phyloP scores from a whole-genome alignment of 2,888 invertebrate genomes.

The Horisme vitalbata region DNA sequence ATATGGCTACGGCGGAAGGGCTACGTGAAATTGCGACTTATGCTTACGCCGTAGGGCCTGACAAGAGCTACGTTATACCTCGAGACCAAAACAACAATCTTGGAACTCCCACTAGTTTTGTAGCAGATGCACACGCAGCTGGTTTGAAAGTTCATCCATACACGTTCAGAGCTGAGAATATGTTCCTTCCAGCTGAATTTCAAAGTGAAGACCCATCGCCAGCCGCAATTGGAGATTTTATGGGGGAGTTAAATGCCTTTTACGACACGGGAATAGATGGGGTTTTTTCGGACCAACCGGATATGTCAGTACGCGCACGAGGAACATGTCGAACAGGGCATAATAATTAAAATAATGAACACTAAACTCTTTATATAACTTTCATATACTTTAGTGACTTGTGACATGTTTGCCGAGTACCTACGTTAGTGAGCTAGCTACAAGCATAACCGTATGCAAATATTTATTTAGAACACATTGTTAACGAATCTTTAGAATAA shows the following conservation, averaged over 20 bases:
- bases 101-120: slow-evolving; percentile 57
- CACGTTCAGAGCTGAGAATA: slow-evolving; percentile 70
- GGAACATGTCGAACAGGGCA: slow-evolving; percentile 33
- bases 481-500: no score
- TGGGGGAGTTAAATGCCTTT: slow-evolving; percentile 58
- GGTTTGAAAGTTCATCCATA: slow-evolving; percentile 72
- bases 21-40: slow-evolving; percentile 65
- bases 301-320: slow-evolving; percentile 54
- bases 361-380: slow-evolving; percentile 6
- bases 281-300: slow-evolving; percentile 69
- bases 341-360: background rate
- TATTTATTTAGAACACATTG: no score
- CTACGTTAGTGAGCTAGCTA: no score
- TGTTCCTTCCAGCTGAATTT: slow-evolving; percentile 62
- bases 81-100: slow-evolving; percentile 52
- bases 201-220: slow-evolving; percentile 46
- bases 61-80: slow-evolving; percentile 67
- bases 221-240: slow-evolving; percentile 56
- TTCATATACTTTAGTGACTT: no score
- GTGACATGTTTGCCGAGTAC: no score
- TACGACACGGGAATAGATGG: slow-evolving; percentile 68
- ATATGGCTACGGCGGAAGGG: slow-evolving; percentile 69
- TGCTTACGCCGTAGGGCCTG: slow-evolving; percentile 70
- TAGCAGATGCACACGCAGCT: slow-evolving; percentile 62
- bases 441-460: no score